Percentiles rank a stretch among this genome's conserved stretches.
These are phyloP conservation scores for Hirtodrosophila alboralis DNA, from an alignment of 2,888 invertebrate species.

Conservation along the genomic window DNA sequence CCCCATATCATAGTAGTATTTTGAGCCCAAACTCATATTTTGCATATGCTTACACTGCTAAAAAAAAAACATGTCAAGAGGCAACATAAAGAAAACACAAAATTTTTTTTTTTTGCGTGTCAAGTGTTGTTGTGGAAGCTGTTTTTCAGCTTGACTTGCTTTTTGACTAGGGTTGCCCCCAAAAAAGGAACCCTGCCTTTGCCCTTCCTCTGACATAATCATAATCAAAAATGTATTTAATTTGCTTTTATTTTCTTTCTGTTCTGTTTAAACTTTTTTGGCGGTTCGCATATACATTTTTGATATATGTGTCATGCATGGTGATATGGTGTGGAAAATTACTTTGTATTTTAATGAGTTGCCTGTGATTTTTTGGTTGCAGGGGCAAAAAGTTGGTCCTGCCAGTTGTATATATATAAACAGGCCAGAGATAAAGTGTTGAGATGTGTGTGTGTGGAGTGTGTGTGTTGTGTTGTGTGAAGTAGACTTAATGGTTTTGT, in stretches of 20 bases:
- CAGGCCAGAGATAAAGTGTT: constrained; percentile 8
- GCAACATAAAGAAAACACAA: constrained; percentile 39
- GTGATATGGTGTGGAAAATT: constrained; percentile 76
- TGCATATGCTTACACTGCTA: constrained; percentile 37
- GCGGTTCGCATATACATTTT: constrained; percentile 67
- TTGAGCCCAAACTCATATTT: constrained; percentile 37
- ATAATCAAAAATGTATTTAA: constrained; percentile 78
- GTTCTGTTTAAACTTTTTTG: constrained; percentile 62
- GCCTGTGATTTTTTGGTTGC: constrained; percentile 29
- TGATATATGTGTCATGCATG: constrained; percentile 66
- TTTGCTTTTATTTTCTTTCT: constrained; percentile 59
- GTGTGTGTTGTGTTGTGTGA: not conserved
- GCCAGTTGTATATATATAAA: not conserved
- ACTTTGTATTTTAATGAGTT: constrained; percentile 76
- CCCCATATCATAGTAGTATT: too few relatives aligned
- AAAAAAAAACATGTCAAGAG: constrained; percentile 44
- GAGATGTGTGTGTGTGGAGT: constrained; percentile 1
- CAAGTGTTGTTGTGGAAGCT: constrained; percentile 68
- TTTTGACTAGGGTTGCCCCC: constrained; percentile 63
- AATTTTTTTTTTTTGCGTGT: constrained; percentile 66
- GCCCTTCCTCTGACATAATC: constrained; percentile 22
- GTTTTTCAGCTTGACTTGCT: constrained; percentile 76
- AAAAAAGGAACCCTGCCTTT: not conserved
- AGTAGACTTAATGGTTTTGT: constrained; percentile 13
- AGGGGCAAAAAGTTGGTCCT: constrained; percentile 43